phyloP scores from a whole-genome alignment of 2,113 vertebrate genomes.

The Polyodon spathula region DNA sequence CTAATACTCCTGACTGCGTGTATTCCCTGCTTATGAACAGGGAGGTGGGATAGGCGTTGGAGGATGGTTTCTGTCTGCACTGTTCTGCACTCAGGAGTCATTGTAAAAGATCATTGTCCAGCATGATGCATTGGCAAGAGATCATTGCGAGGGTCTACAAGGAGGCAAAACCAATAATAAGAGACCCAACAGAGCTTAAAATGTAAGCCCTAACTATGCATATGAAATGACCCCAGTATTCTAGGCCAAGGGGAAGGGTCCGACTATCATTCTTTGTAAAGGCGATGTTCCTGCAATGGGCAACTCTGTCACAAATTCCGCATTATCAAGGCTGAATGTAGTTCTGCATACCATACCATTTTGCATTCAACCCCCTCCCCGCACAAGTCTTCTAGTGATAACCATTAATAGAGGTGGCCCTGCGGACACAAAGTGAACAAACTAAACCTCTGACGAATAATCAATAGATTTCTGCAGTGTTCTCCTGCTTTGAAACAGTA shows the following conservation, averaged over 20 bases:
- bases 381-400: no score
- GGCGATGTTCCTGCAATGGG: background rate
- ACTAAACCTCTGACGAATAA: no score
- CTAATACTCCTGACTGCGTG: no score
- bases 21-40: no score
- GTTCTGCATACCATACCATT: no score
- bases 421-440: no score
- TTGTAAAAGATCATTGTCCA: background rate
- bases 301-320: background rate
- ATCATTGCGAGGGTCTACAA: background rate
- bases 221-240: background rate
- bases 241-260: background rate
- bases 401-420: no score
- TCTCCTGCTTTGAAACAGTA: no score
- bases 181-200: background rate
- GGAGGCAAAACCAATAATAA: background rate
- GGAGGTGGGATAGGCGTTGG: no score
- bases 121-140: background rate
- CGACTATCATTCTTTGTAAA: background rate
- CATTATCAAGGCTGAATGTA: background rate
- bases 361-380: no score
- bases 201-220: background rate
- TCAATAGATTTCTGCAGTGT: no score
- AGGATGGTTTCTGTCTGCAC: no score
- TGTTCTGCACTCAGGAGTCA: background rate